Evolutionary conservation across 2,888 invertebrate genomes (phyloP), one percentile per base, ranked within the genome.

Genomic region (Shargacucullia verbasci): DNA sequence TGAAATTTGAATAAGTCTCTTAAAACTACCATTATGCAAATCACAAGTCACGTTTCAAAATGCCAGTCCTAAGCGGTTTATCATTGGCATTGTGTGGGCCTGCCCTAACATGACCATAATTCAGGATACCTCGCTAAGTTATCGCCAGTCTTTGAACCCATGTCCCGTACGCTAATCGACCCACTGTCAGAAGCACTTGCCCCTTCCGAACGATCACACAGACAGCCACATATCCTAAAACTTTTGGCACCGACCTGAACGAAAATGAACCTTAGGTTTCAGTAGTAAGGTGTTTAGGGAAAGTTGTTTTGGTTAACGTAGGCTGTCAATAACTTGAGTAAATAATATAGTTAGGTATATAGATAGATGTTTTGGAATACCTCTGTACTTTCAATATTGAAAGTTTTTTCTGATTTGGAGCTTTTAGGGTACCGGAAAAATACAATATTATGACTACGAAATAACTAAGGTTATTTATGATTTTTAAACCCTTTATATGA

Each of bases 171-270:
- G 83, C 85, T 88, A 88, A 90, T 89, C 87, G 89, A 88, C 88
- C 88, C 83, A 86, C 86, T 90, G 90, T 90, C 90, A 89, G 82
- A 80, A 85, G 81, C 90, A 90, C 88, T 83, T 85, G 88, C 82
- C 82, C 82, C 83, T 89, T 88, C 84, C 85, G 78, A 84, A 79
- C 82, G 84, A 87, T 87, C 86, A 84, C 82, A 84, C 79, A 76
- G 84, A 80, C 80, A 73, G 74, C 70, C 78, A 69, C 58, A 70
- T 70, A 64, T 62, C 70, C 71, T 59, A 55, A 70, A 78, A 68
- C 63, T 67, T 78, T 63, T 43, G 14, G 7, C 25, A 11, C 45
- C n/a, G n/a, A 33, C 12, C 37, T 59, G 43, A 11, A 39, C 50
- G 14, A 73, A 69, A 63, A 52, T 54, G 12, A 46, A 63, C 63